Evolutionary conservation across 2,888 invertebrate genomes (phyloP).

Genomic region (Pherbina coryleti): DNA sequence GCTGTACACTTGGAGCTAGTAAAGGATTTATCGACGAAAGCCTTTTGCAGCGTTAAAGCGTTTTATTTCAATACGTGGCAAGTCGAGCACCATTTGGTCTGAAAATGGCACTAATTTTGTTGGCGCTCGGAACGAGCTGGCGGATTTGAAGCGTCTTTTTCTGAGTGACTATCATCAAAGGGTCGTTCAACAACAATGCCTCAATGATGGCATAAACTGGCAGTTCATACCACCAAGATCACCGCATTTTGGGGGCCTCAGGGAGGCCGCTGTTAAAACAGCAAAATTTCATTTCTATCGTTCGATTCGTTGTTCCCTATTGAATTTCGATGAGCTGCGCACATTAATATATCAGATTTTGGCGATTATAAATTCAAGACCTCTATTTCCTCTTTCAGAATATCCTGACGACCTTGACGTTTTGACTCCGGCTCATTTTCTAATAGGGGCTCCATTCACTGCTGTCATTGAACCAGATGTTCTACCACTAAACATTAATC

Average conservation of each 20-base stretch:
- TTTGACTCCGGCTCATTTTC: slow-evolving; percentile 33
- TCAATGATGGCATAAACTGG: slow-evolving; percentile 37
- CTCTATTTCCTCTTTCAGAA: slow-evolving; percentile 47
- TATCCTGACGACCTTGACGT: slow-evolving; percentile 45
- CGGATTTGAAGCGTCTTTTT: not conserved
- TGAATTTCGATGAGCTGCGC: slow-evolving; percentile 44
- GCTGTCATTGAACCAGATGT: slow-evolving; percentile 39
- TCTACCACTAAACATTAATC: slow-evolving; percentile 36
- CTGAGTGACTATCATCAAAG: not conserved
- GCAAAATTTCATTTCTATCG: slow-evolving; percentile 38
- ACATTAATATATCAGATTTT: slow-evolving; percentile 43
- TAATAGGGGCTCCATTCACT: slow-evolving; percentile 37
- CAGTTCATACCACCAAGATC: slow-evolving; percentile 39
- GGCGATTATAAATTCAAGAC: slow-evolving; percentile 47
- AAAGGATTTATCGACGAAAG: slow-evolving; percentile 34
- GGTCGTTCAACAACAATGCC: slow-evolving; percentile 32
- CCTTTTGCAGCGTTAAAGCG: slow-evolving; percentile 29
- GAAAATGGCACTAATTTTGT: slow-evolving; percentile 44
- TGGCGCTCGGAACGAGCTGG: slow-evolving; percentile 37
- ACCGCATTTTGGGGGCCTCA: slow-evolving; percentile 38
- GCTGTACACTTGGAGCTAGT: slow-evolving; percentile 37
- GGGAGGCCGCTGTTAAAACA: slow-evolving; percentile 36
- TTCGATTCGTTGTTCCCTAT: slow-evolving; percentile 9
- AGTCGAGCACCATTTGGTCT: slow-evolving; percentile 44
- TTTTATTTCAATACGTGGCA: slow-evolving; percentile 38